A percentile compares a stretch with the other conserved stretches of the same genome.
Conservation (phyloP, 1,140 invertebrate genomes). For the Drosophila persimilis region DNA sequence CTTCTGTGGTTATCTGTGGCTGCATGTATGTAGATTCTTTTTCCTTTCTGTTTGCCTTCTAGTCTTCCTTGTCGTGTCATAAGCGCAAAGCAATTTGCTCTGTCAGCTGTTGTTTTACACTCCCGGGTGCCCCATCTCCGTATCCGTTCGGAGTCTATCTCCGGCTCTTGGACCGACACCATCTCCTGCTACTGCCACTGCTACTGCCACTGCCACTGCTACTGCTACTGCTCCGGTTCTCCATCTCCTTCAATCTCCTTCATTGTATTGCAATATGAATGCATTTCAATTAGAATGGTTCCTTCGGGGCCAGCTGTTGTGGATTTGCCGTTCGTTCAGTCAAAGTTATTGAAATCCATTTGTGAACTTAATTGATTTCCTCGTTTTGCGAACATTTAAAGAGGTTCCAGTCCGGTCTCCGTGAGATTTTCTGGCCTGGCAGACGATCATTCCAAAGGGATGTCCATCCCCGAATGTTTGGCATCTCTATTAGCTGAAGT, state of each 20-base stretch:
- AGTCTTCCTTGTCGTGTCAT: slow-evolving; percentile 56
- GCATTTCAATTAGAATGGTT: slow-evolving; percentile 70
- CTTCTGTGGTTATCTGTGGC: slow-evolving; percentile 33
- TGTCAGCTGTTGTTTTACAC: slow-evolving; percentile 50
- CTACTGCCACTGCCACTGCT: too few species aligned
- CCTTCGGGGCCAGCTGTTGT: slow-evolving; percentile 57
- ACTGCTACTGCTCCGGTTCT: too few species aligned
- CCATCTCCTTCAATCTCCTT: slow-evolving; percentile 20
- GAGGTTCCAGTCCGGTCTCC: background rate
- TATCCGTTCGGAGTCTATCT: background rate
- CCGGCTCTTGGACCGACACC: background rate
- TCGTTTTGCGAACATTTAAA: slow-evolving; percentile 11
- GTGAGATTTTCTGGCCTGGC: too few species aligned
- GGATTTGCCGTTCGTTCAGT: slow-evolving; percentile 28
- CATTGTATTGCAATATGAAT: slow-evolving; percentile 67
- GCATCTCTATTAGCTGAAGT: slow-evolving; percentile 56
- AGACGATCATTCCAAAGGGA: slow-evolving; percentile 18
- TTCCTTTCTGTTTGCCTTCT: slow-evolving; percentile 23
- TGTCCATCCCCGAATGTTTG: slow-evolving; percentile 31
- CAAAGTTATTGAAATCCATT: slow-evolving; percentile 67
- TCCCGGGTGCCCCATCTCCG: background rate
- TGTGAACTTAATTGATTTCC: slow-evolving; percentile 67
- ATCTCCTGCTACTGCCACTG: too few species aligned
- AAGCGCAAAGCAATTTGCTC: slow-evolving; percentile 71
- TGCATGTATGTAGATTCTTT: slow-evolving; percentile 39